Conservation (phyloP, 2,113 vertebrate genomes). For the Chaenogobius annularis region DNA sequence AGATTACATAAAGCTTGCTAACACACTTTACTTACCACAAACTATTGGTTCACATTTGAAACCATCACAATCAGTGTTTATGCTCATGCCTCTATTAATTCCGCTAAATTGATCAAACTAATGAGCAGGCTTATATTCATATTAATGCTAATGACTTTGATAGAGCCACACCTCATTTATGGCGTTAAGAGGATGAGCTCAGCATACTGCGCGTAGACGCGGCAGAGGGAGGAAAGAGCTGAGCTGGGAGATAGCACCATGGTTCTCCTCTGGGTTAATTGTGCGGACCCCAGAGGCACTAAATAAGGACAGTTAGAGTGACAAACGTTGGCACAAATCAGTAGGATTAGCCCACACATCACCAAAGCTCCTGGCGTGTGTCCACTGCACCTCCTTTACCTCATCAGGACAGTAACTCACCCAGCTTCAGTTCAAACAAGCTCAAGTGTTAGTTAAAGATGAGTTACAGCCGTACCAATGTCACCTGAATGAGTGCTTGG, state of each 20-base stretch:
- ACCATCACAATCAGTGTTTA: background rate
- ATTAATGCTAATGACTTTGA: constrained; percentile 56
- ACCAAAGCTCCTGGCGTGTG: constrained; percentile 51
- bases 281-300: constrained; percentile 62
- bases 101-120: constrained; percentile 13
- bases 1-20: background rate
- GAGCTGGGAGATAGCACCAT: constrained; percentile 46
- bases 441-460: constrained; percentile 53
- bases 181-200: constrained; percentile 52
- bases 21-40: background rate
- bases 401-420: constrained; percentile 43
- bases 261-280: constrained; percentile 68
- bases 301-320: constrained; percentile 71
- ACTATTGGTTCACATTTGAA: background rate
- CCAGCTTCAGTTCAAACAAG: constrained; percentile 29
- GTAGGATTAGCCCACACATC: constrained; percentile 60
- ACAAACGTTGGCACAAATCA: constrained; percentile 73
- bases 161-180: constrained; percentile 50
- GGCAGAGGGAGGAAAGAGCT: constrained; percentile 34
- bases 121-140: constrained; percentile 31
- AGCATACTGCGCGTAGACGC: constrained; percentile 38
- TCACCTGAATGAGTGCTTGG: background rate
- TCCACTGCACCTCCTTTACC: constrained; percentile 48
- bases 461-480: constrained; percentile 43
- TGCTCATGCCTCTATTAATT: background rate